Percentiles rank a stretch among this genome's conserved stretches.
Evolutionary conservation across 1,140 invertebrate genomes (phyloP).

Genomic region (Drosophila rhopaloa): DNA sequence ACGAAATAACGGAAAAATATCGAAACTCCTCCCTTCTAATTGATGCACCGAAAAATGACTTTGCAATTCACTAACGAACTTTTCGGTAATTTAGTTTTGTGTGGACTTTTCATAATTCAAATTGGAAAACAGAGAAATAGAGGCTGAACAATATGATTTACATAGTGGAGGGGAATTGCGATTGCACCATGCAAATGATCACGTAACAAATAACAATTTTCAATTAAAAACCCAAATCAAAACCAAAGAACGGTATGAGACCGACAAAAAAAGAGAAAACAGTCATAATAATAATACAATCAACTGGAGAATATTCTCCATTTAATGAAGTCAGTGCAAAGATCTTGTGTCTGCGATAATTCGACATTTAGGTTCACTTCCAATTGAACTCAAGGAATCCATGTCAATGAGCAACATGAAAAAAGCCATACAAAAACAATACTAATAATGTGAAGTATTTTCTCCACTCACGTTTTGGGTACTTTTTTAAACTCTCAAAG

Average conservation of each 20-base stretch:
- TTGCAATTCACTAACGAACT: conserved; percentile 30
- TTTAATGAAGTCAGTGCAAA: conserved; percentile 30
- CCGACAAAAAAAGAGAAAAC: background rate
- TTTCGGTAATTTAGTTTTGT: conserved; percentile 30
- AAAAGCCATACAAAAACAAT: conserved; percentile 8
- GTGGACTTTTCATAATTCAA: conserved; percentile 19
- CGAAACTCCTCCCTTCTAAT: conserved; percentile 20
- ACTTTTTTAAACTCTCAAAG: background rate
- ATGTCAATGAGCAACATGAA: conserved; percentile 40
- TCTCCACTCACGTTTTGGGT: conserved; percentile 30
- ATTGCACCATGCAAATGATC: conserved; percentile 46
- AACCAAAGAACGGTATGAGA: conserved; percentile 7
- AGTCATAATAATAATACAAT: background rate
- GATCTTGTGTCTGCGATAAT: conserved; percentile 32
- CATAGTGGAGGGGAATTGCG: background rate
- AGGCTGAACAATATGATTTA: background rate
- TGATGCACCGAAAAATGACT: conserved; percentile 40
- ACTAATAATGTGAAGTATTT: conserved; percentile 14
- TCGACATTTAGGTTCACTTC: conserved; percentile 44
- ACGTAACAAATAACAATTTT: conserved; percentile 31
- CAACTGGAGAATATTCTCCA: conserved; percentile 14
- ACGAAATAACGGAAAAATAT: conserved; percentile 5
- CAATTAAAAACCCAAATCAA: conserved; percentile 17
- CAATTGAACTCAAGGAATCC: conserved; percentile 45
- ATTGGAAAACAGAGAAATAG: conserved; percentile 23